Percentiles rank a stretch among this genome's conserved stretches.
These are phyloP conservation scores for Sphenodon punctatus DNA, from an alignment of 2,797 vertebrate genomes.

Conservation along the genomic window DNA sequence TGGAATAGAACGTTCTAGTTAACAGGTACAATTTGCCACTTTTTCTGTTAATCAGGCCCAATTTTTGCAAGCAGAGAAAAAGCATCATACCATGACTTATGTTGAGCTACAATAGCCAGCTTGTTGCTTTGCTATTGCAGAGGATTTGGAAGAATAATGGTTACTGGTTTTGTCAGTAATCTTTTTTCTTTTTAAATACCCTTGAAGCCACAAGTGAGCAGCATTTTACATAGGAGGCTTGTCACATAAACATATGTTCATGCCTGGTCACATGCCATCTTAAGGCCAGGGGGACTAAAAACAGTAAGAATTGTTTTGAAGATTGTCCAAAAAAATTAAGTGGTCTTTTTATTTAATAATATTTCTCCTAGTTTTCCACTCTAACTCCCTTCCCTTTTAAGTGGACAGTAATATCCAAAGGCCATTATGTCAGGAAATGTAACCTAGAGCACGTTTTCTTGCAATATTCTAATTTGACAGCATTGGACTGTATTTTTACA, in stretches of 20 bases:
- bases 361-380: conserved; percentile 56
- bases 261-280: conserved; percentile 48
- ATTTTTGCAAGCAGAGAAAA: conserved; percentile 31
- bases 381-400: conserved; percentile 41
- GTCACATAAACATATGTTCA: conserved; percentile 54
- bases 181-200: neutral
- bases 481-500: no score
- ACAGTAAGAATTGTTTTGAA: conserved; percentile 51
- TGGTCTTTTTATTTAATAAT: conserved; percentile 48
- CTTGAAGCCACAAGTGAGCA: conserved; percentile 38
- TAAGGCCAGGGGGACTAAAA: conserved; percentile 42
- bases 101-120: conserved; percentile 14
- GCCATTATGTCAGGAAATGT: conserved; percentile 25
- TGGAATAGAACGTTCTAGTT: neutral
- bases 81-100: neutral
- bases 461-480: conserved; percentile 25
- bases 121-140: conserved; percentile 18
- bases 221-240: conserved; percentile 40
- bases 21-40: neutral
- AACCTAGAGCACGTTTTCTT: neutral
- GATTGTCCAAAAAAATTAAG: conserved; percentile 51
- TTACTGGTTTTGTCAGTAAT: conserved; percentile 15
- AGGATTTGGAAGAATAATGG: conserved; percentile 19
- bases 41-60: conserved; percentile 11
- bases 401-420: conserved; percentile 40